Evolutionary conservation across 2,797 vertebrate species (phyloP).

Genomic region (Halcyon chelicuti): DNA sequence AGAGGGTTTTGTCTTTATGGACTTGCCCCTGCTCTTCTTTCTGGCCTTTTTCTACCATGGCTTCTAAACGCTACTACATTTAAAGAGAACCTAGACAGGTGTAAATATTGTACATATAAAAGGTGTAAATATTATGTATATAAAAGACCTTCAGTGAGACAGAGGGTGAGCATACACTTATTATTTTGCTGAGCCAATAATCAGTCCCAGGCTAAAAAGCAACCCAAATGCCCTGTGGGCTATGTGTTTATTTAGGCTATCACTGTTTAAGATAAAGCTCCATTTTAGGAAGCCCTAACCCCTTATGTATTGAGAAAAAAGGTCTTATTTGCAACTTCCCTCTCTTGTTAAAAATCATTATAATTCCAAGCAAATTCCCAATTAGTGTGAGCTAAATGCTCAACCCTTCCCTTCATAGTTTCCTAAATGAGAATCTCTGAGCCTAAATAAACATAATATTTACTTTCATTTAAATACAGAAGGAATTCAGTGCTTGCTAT

Average conservation of each 20-base stretch:
- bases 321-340: not conserved
- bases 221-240: not conserved
- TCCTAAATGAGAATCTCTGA: constrained; percentile 41
- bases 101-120: not conserved
- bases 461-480: constrained; percentile 49
- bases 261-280: not conserved
- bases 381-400: constrained; percentile 21
- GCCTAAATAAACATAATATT: constrained; percentile 63
- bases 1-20: not conserved
- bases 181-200: not conserved
- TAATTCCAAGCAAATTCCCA: constrained; percentile 34
- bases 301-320: not conserved
- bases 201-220: not conserved
- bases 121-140: not conserved
- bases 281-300: not conserved
- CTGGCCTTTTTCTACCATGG: not conserved
- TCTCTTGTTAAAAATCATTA: constrained; percentile 12
- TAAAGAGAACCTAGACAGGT: not conserved
- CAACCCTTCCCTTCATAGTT: not conserved
- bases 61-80: not conserved
- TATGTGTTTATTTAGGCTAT: not conserved
- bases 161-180: not conserved
- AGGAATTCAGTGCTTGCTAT: not conserved
- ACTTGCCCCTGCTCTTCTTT: not conserved
- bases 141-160: not conserved